phyloP scores from a whole-genome alignment of 2,888 invertebrate species.

The Microctonus hyperodae region DNA sequence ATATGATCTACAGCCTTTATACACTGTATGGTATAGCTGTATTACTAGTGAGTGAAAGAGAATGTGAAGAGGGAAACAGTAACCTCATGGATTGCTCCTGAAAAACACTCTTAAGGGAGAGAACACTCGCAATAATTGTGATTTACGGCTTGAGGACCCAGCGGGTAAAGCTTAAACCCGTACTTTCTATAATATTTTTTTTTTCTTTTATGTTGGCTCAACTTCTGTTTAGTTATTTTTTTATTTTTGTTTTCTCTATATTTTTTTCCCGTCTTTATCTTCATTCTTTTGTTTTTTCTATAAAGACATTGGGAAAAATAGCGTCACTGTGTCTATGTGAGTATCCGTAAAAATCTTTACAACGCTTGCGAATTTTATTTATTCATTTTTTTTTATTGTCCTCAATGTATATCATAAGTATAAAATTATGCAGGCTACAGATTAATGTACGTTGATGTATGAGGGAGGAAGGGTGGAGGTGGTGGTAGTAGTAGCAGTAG shows the following conservation, averaged over 20 bases:
- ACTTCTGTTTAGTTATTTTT: conserved; percentile 18
- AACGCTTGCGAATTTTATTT: neutral
- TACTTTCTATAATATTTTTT: conserved; percentile 34
- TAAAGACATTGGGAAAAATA: conserved; percentile 21
- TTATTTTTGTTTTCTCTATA: neutral
- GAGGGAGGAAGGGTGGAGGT: too few relatives aligned
- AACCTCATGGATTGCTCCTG: conserved; percentile 29
- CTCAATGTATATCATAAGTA: conserved; percentile 24
- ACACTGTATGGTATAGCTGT: conserved; percentile 8
- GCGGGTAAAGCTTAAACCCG: conserved; percentile 46
- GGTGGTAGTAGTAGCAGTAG: neutral
- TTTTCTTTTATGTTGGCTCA: conserved; percentile 32
- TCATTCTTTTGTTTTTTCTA: conserved; percentile 10
- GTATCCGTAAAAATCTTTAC: conserved; percentile 10
- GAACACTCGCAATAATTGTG: conserved; percentile 54
- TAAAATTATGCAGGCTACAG: conserved; percentile 27
- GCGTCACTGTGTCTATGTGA: conserved; percentile 14
- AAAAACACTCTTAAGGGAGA: conserved; percentile 46
- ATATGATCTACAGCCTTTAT: conserved; percentile 35
- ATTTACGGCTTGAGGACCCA: conserved; percentile 51
- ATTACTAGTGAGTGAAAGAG: conserved; percentile 20
- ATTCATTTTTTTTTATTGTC: conserved; percentile 18
- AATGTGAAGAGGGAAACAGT: conserved; percentile 21
- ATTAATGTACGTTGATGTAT: conserved; percentile 25
- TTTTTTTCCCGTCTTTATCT: too few relatives aligned